Evolutionary conservation across 1,140 invertebrate genomes (phyloP), one percentile per base, ranked within the genome.

Genomic region (Elysia chlorotica): DNA sequence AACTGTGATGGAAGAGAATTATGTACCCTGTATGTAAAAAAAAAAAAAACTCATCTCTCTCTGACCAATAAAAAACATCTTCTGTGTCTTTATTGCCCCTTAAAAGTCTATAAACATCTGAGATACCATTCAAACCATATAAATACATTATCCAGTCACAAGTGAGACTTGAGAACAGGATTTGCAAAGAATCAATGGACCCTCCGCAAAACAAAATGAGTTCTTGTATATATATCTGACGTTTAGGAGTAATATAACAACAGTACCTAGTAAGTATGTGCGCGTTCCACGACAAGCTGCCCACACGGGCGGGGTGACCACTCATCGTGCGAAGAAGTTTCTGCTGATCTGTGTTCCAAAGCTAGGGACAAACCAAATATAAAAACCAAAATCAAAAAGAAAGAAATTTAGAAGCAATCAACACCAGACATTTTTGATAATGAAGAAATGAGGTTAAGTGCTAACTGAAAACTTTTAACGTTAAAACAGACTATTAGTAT

Each of bases 261-360:
- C 41, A 14, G 41, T 10, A 87, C 87, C 87, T 87, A 19, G 86
- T 92, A 19, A 97, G 86, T 72, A 97, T 89, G 81, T 95, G 93
- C 53, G 91, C 90, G 87, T 98, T 97, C 95, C 96, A 97, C 14
- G 93, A 91, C 28, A 98, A 86, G 0, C 94, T 92, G 0, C 94
- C 93, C 48, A 98, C 93, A 71, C 96, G 90, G 5, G 79, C 75
- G 23, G 78, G 57, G 85, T 97, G 95, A 0, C 95, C 95, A n/a
- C 74, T 74, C 87, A 91, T 88, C 17, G 82, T 86, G 37, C 90
- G 81, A 2, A 91, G 70, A 30, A 87, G 77, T 73, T 90, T 90
- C 73, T 85, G 74, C 36, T 83, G 76, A 3, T 81, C 81, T 0
- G 88, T 86, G 82, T 91, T 90, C 90, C 90, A 91, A 0, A 91